A percentile compares a stretch with the other conserved stretches of the same genome.
phyloP scores from a whole-genome alignment of 2,113 vertebrate genomes.

The Stictonetta naevosa region DNA sequence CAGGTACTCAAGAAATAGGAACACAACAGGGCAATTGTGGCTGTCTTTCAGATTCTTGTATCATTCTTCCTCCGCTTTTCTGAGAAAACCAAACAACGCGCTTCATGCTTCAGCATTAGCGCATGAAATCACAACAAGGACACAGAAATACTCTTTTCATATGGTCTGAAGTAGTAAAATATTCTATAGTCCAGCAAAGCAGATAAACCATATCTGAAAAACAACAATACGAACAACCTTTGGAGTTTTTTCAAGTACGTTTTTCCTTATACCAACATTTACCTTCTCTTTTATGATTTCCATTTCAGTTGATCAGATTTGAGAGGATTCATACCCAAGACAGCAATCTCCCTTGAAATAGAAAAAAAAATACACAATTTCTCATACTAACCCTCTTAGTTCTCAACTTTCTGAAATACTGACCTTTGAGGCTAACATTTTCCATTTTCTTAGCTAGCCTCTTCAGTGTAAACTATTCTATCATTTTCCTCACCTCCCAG shows the following conservation, averaged over 20 bases:
- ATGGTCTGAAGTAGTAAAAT: background rate
- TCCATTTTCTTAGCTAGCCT: background rate
- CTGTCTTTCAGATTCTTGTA: background rate
- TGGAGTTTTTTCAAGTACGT: background rate
- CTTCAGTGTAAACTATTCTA: background rate
- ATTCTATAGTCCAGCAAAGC: background rate
- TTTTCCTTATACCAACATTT: background rate
- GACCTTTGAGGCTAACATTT: conserved; percentile 11
- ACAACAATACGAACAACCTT: background rate
- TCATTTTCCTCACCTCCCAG: background rate
- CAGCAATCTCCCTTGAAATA: background rate
- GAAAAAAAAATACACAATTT: conserved; percentile 5
- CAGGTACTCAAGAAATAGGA: background rate
- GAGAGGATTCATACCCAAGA: background rate
- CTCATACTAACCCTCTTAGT: background rate
- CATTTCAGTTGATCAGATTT: background rate
- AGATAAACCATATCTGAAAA: background rate
- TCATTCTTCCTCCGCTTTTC: background rate
- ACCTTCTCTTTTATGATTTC: background rate
- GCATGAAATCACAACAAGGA: background rate
- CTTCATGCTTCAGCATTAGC: background rate
- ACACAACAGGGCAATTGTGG: background rate
- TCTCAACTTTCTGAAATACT: conserved; percentile 11
- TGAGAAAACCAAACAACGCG: background rate
- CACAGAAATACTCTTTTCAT: background rate